Conservation (phyloP, 2,888 invertebrate genomes). For the Drosophila mimetica region DNA sequence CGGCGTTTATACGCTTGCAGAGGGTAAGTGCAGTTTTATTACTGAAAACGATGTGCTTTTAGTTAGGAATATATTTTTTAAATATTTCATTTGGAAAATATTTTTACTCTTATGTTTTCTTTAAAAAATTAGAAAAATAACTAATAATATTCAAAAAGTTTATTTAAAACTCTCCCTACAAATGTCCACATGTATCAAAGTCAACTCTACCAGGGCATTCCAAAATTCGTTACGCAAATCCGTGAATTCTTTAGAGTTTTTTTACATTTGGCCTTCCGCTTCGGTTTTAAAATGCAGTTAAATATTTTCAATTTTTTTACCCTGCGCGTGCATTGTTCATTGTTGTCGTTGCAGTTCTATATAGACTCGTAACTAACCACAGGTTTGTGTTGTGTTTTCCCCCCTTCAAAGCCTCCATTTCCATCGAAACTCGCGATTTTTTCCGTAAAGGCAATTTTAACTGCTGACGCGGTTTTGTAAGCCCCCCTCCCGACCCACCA, state of each 20-base stretch:
- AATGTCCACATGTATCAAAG: too few relatives aligned
- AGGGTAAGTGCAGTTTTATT: not conserved
- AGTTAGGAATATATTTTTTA: too few relatives aligned
- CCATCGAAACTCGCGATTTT: constrained; percentile 45
- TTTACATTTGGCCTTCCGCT: constrained; percentile 27
- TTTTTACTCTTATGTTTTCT: not conserved
- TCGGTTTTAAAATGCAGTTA: constrained; percentile 67
- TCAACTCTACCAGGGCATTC: not conserved
- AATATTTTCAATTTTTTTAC: constrained; percentile 65
- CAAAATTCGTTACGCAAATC: not conserved
- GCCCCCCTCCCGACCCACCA: constrained; percentile 8
- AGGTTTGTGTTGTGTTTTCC: constrained; percentile 65
- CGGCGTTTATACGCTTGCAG: not conserved
- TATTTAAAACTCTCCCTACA: too few relatives aligned
- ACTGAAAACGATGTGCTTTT: not conserved
- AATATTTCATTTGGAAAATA: not conserved
- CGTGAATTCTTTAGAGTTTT: constrained; percentile 8
- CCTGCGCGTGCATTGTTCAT: constrained; percentile 14
- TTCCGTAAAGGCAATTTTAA: constrained; percentile 68
- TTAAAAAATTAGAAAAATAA: not conserved
- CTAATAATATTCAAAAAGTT: not conserved
- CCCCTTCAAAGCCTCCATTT: constrained; percentile 25
- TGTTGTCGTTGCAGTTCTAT: constrained; percentile 64
- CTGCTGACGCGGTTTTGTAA: constrained; percentile 67
- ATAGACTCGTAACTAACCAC: constrained; percentile 77